Evolutionary conservation across 2,113 vertebrate genomes (phyloP), one percentile per base, ranked within the genome.

Genomic region (Hiodon tergisus): DNA sequence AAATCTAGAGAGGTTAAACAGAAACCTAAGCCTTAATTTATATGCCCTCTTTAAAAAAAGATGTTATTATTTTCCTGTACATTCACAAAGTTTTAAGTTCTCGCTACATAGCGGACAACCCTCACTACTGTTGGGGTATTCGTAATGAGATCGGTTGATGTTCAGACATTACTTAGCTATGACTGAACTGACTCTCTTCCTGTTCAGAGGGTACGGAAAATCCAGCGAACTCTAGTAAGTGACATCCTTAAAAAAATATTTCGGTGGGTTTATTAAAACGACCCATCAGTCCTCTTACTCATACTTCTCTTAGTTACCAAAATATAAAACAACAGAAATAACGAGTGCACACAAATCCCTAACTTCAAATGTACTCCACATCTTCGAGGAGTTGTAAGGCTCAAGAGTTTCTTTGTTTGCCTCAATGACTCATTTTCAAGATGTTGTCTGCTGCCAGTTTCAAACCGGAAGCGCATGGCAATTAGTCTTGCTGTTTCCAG

Each of bases 101-200:
- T 83, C 83, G 72, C 59, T 58, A 65, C 59, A 86, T 86, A 83
- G 85, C 81, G 91, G 93, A 97, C 88, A 95, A 93, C 94, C 94
- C 92, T 92, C 86, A 90, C 90, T 94, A 92, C 92, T 97, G 93
- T 94, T 78, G 88, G 89, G 88, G 91, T 93, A 95, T 93, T 94
- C 93, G 91, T 95, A 95, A 96, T 96, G 94, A 94, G 95, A 98
- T 96, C 95, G 95, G 93, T 93, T 92, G 93, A 92, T 92, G 92
- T 92, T 94, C 92, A 96, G 95, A 95, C 94, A 94, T 94, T 94
- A 95, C 93, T 96, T 93, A 93, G 93, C 93, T 91, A 90, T 95
- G 95, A 96, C 93, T 95, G 93, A 94, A 95, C 91, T 91, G 89
- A 88, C 90, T 92, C 93, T 91, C 94, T 97, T 96, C 94, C 94